phyloP scores from a whole-genome alignment of 1,140 invertebrate genomes.

The Brachionus angularis region DNA sequence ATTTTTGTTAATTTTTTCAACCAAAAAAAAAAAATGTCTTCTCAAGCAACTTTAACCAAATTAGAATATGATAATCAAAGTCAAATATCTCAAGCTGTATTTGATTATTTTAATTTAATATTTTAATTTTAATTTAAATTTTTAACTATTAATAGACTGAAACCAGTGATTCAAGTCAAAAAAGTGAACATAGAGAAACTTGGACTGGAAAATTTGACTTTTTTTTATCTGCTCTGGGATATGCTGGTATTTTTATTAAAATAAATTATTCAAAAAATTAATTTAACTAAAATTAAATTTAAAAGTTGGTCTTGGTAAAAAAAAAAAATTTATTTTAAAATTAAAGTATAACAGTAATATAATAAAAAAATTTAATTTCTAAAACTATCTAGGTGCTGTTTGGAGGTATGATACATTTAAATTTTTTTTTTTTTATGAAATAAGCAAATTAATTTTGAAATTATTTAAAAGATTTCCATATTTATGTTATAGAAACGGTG shows the following conservation, averaged over 20 bases:
- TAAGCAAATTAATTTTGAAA: neutral
- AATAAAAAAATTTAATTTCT: neutral
- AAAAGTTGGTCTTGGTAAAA: constrained; percentile 57
- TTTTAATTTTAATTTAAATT: too few species aligned
- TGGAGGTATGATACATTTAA: constrained; percentile 50
- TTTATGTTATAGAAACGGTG: constrained; percentile 59
- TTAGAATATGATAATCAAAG: too few species aligned
- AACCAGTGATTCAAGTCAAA: constrained; percentile 4
- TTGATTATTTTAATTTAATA: too few species aligned
- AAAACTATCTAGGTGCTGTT: constrained; percentile 51
- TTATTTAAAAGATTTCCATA: constrained; percentile 54
- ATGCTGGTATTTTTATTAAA: constrained; percentile 60
- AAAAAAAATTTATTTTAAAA: neutral
- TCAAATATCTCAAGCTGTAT: too few species aligned
- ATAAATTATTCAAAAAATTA: too few species aligned
- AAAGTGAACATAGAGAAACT: constrained; percentile 62
- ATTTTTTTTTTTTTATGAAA: neutral
- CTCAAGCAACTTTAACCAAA: too few species aligned
- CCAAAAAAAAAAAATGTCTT: too few species aligned
- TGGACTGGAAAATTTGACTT: constrained; percentile 60
- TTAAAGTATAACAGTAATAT: too few species aligned
- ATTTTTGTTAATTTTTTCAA: too few species aligned
- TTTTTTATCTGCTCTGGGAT: constrained; percentile 58
- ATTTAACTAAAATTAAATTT: too few species aligned
- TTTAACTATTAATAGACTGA: neutral